Base-by-base conservation (phyloP, 2,797 vertebrate genomes). In the Remorina albescens region DNA sequence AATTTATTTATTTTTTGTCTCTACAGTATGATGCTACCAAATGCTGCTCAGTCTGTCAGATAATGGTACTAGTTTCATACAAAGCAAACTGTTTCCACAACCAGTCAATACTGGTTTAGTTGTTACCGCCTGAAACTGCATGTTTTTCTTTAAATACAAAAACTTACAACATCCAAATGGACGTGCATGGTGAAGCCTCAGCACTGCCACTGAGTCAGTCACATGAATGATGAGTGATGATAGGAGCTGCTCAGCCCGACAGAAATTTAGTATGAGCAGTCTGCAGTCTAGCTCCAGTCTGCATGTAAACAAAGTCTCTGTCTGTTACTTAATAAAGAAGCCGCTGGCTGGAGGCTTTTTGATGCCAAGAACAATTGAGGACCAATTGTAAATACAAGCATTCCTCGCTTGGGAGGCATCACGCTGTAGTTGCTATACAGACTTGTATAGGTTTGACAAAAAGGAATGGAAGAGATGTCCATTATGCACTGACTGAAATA, bases 401-500 rank as follows among this genome's bases (percentile, higher is more conserved):
- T 80, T 81, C 75, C 39, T 70, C 11, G 47, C 21, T 57, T 47
- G 69, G 62, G 58, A 65, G 6, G 39, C 73, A 68, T 71, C 37
- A 66, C 16, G 34, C 58, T 75, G 61, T 30, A 54, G 49, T 76
- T 81, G 71, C 60, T 62, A 32, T 67, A 63, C 6, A 10, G 61
- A 76, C 59, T 63, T 76, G 73, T 78, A 32, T 55, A 72, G 67
- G 78, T 72, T 72, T 62, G 65, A 82, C 36, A 41, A 26, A 65
- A 51, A 82, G 34, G 76, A 63, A 72, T 67, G 72, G 63, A 76
- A 23, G 53, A 67, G 39, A 30, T 49, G 21, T 71, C 60, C 28
- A 56, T 74, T 42, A 66, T 85, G 86, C 90, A 90, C 88, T 91
- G 83, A 89, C 53, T 74, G 21, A 86, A 81, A 77, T 62, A 23